Conservation (phyloP, 2,797 vertebrate genomes). For the Petrocephalus sullivani region DNA sequence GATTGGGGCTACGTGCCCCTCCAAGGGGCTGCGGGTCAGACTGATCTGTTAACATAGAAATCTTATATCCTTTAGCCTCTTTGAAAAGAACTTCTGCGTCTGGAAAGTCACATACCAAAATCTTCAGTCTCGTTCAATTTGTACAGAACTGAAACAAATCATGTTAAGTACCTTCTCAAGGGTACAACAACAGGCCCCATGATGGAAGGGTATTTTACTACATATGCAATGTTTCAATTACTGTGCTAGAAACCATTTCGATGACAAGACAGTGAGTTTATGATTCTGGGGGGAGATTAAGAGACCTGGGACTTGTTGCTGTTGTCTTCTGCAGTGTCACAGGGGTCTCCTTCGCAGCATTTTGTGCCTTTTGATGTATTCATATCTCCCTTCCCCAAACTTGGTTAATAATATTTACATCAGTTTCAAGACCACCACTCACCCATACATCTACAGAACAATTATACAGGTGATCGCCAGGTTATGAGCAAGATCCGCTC, state of each 20-base stretch:
- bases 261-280: background rate
- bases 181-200: background rate
- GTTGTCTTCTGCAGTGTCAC: background rate
- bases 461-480: background rate
- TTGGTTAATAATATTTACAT: background rate
- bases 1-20: background rate
- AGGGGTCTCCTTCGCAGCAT: background rate
- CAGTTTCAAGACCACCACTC: background rate
- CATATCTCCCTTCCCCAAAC: background rate
- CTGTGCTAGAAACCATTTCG: background rate
- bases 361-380: background rate
- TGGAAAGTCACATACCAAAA: background rate
- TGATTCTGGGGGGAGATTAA: background rate
- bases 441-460: background rate
- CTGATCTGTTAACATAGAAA: background rate
- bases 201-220: background rate
- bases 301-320: background rate
- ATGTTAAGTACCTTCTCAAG: background rate
- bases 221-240: background rate
- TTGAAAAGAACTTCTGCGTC: background rate
- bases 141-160: background rate
- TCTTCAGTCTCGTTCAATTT: background rate
- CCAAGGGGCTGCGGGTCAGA: background rate
- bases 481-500: background rate
- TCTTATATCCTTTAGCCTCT: background rate